Percentiles rank a stretch among this genome's conserved stretches.
These are phyloP conservation scores for Chloroceryle aenea DNA, from an alignment of 2,113 vertebrate genomes.

Conservation along the genomic window DNA sequence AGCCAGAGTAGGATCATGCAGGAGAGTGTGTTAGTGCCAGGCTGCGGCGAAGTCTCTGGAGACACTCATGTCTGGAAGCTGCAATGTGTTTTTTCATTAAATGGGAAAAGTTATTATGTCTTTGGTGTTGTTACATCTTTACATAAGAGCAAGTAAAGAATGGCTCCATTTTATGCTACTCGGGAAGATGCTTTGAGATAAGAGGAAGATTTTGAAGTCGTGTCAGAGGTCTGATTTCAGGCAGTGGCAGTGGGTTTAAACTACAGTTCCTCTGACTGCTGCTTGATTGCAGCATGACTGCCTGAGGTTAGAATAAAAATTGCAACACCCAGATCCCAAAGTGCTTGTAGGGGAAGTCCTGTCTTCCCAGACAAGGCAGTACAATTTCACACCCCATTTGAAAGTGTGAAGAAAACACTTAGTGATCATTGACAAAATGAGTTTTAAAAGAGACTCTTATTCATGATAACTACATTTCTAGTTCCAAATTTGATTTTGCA, in stretches of 20 bases:
- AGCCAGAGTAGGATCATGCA: background rate
- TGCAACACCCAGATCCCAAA: background rate
- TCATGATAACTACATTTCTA: background rate
- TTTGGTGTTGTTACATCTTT: background rate
- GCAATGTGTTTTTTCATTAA: background rate
- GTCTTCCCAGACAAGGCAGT: background rate
- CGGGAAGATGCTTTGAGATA: background rate
- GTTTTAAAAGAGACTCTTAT: background rate
- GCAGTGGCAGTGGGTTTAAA: fast-evolving
- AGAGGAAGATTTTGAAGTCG: background rate
- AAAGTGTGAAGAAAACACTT: background rate
- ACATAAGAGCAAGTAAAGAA: background rate
- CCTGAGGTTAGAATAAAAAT: background rate
- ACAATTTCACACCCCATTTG: background rate
- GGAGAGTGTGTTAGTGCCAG: background rate
- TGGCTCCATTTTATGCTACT: background rate
- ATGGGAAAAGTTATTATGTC: background rate
- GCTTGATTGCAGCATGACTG: background rate
- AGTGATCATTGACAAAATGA: background rate
- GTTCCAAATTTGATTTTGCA: background rate
- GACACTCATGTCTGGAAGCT: background rate
- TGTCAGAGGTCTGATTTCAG: background rate
- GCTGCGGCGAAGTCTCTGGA: background rate
- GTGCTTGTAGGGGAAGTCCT: background rate
- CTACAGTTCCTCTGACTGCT: background rate